Percentiles rank a stretch among this genome's conserved stretches.
Evolutionary conservation across 2,888 invertebrate species (phyloP).

Genomic region (Ceraclea dissimilis): DNA sequence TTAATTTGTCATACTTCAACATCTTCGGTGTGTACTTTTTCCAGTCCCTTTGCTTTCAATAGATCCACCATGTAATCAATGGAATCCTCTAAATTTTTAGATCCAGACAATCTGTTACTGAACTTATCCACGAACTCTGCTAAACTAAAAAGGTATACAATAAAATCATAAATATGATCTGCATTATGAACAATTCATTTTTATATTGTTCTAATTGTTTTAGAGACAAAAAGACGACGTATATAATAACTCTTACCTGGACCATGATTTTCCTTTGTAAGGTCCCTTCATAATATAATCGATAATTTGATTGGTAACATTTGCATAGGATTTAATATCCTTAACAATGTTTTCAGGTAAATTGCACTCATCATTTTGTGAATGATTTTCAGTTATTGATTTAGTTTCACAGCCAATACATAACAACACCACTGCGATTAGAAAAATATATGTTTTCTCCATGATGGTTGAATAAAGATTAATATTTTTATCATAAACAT

Average conservation of each 20-base stretch:
- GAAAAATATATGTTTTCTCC: not conserved
- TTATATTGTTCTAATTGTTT: not conserved
- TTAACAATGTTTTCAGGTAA: not conserved
- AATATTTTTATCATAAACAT: too few species aligned
- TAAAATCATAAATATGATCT: not conserved
- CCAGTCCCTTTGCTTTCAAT: constrained; percentile 40
- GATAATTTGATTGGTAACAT: not conserved
- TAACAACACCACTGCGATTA: not conserved
- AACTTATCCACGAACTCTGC: constrained; percentile 50
- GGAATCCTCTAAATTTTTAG: constrained; percentile 53
- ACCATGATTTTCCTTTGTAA: constrained; percentile 4
- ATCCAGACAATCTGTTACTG: constrained; percentile 57
- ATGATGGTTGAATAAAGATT: too few species aligned
- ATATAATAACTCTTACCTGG: not conserved
- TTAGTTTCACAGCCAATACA: not conserved
- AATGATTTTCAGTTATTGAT: not conserved
- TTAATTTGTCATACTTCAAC: constrained; percentile 33
- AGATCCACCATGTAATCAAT: constrained; percentile 57
- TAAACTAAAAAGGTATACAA: constrained; percentile 30
- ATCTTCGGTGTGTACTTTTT: constrained; percentile 54
- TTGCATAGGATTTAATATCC: not conserved
- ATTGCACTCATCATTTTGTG: not conserved
- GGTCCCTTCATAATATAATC: not conserved
- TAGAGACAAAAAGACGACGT: not conserved
- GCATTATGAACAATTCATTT: not conserved